A percentile compares a stretch with the other conserved stretches of the same genome.
These are phyloP conservation scores for Platycheirus rosarum DNA, from an alignment of 2,888 invertebrate genomes.

Conservation along the genomic window DNA sequence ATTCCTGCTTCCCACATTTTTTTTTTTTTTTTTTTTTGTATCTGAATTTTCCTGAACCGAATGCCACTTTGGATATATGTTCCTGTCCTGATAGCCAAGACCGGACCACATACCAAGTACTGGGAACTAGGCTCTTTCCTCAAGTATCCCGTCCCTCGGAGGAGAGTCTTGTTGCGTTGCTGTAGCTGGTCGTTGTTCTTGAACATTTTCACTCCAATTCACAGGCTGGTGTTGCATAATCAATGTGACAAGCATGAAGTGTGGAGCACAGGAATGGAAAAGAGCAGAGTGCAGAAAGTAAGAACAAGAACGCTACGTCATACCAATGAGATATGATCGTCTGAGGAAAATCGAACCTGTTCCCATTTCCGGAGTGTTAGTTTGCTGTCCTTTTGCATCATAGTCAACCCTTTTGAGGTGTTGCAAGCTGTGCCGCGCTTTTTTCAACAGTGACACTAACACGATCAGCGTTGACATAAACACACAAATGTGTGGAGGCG, in stretches of 20 bases:
- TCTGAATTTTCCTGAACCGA: constrained; percentile 36
- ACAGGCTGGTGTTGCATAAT: constrained; percentile 62
- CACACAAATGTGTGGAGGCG: constrained; percentile 43
- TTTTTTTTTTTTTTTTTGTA: constrained; percentile 21
- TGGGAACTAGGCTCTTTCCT: constrained; percentile 38
- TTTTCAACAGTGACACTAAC: constrained; percentile 52
- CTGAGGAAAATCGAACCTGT: constrained; percentile 19
- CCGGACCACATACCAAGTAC: constrained; percentile 63
- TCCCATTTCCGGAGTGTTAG: constrained; percentile 54
- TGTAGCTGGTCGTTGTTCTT: constrained; percentile 14
- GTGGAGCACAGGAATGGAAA: constrained; percentile 51
- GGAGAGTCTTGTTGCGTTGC: not conserved
- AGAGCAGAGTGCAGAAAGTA: constrained; percentile 8
- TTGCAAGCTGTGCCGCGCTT: constrained; percentile 4
- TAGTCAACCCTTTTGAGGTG: constrained; percentile 40
- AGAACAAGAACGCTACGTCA: not conserved
- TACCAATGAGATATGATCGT: constrained; percentile 10
- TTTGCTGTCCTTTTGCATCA: constrained; percentile 39
- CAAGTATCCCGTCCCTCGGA: constrained; percentile 28
- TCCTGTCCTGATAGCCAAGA: constrained; percentile 60
- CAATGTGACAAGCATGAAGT: constrained; percentile 69
- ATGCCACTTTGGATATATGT: constrained; percentile 55
- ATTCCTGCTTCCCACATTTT: constrained; percentile 51
- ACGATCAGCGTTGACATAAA: constrained; percentile 50
- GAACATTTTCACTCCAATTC: constrained; percentile 62